Conservation (phyloP, 1,140 invertebrate species). For the Formica exsecta region DNA sequence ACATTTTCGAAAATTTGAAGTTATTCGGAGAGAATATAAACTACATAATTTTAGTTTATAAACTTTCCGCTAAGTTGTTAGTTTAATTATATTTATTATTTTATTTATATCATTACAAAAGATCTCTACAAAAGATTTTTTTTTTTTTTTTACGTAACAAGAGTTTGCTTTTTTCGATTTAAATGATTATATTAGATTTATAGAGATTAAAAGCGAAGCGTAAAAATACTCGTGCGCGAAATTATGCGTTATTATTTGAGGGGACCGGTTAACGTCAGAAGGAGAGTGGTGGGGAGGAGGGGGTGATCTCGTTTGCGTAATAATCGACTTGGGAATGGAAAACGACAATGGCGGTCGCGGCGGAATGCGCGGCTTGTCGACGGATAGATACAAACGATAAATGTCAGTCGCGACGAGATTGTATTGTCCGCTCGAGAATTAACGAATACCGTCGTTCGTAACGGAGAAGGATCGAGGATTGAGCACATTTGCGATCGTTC, state of each 20-base stretch:
- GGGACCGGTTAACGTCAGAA: constrained; percentile 1
- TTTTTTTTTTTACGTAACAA: background rate
- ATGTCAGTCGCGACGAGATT: constrained; percentile 24
- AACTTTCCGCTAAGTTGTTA: background rate
- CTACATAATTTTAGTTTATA: no score
- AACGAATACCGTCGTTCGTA: constrained; percentile 37
- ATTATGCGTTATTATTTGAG: constrained; percentile 49
- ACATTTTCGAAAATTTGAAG: background rate
- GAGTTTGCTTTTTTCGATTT: constrained; percentile 2
- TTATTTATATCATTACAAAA: background rate
- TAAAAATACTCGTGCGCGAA: background rate
- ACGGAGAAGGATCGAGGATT: background rate
- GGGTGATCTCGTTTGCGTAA: constrained; percentile 45
- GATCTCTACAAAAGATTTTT: no score
- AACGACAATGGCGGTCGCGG: constrained; percentile 48
- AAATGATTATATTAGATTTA: no score
- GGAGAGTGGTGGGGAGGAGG: no score
- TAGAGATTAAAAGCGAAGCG: background rate
- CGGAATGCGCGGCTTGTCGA: constrained; percentile 64
- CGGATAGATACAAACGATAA: constrained; percentile 53
- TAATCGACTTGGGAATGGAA: constrained; percentile 49
- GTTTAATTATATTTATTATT: background rate
- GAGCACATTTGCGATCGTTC: background rate
- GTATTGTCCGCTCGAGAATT: constrained; percentile 32
- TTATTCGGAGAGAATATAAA: no score